A percentile compares a stretch with the other conserved stretches of the same genome.
Conservation (phyloP, 2,888 invertebrate genomes). For the Horisme vitalbata region DNA sequence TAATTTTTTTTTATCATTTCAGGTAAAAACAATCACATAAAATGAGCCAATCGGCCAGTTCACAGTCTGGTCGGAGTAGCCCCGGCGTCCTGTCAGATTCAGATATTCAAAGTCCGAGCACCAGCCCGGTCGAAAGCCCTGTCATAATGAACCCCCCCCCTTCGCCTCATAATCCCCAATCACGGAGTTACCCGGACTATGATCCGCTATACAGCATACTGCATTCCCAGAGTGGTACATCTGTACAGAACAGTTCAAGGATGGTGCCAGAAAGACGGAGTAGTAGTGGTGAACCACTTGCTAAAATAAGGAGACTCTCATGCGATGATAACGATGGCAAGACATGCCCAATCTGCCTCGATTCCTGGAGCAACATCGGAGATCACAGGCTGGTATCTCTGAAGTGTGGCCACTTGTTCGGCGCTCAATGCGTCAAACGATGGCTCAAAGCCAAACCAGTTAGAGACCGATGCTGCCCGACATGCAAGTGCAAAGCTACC, state of each 20-base stretch:
- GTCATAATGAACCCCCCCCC: slow-evolving; percentile 3
- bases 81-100: slow-evolving; percentile 12
- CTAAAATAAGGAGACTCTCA: slow-evolving; percentile 55
- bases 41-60: slow-evolving; percentile 5
- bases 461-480: slow-evolving; percentile 89
- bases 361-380: slow-evolving; percentile 93
- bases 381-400: slow-evolving; percentile 93
- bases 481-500: slow-evolving; percentile 90
- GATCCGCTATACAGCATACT: not conserved
- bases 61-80: slow-evolving; percentile 8
- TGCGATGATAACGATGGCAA: slow-evolving; percentile 85
- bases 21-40: not conserved
- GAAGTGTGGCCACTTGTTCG: slow-evolving; percentile 97
- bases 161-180: not conserved
- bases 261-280: slow-evolving; percentile 4
- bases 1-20: slow-evolving; percentile 2
- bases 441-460: slow-evolving; percentile 85
- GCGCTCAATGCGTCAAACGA: slow-evolving; percentile 88
- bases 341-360: slow-evolving; percentile 94
- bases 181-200: not conserved
- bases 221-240: not conserved
- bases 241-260: not conserved
- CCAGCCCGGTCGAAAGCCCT: not conserved
- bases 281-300: slow-evolving; percentile 36
- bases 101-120: not conserved